These are phyloP conservation scores for Cirrhinus mrigala DNA, from an alignment of 2,797 vertebrate genomes.

Conservation along the genomic window DNA sequence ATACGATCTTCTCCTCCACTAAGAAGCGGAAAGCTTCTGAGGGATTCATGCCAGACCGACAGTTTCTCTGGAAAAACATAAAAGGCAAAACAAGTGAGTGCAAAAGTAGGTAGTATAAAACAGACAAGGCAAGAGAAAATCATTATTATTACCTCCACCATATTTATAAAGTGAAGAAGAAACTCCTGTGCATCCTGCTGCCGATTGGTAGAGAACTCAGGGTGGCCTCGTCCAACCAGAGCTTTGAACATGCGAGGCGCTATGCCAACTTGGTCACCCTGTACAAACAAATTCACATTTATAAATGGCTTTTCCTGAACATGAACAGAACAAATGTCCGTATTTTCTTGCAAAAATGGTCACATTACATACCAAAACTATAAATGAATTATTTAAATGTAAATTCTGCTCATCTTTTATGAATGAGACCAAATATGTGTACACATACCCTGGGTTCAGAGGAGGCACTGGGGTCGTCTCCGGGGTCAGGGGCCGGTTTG, in stretches of 20 bases:
- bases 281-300: constrained; percentile 54
- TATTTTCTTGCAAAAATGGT: neutral
- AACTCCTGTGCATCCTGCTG: constrained; percentile 99
- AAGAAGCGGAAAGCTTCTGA: constrained; percentile 97
- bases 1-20: constrained; percentile 97
- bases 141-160: constrained; percentile 92
- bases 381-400: neutral
- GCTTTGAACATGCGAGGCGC: constrained; percentile 97
- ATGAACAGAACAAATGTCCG: neutral
- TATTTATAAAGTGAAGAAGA: constrained; percentile 99
- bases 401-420: neutral
- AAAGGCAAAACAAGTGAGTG: neutral
- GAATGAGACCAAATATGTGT: neutral
- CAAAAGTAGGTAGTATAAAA: neutral
- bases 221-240: constrained; percentile 94
- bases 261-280: constrained; percentile 95
- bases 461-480: constrained; percentile 82
- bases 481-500: constrained; percentile 86
- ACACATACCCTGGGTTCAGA: constrained; percentile 87
- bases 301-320: neutral
- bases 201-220: constrained; percentile 97
- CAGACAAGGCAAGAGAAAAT: neutral
- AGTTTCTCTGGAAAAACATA: constrained; percentile 86
- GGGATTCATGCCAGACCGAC: constrained; percentile 93
- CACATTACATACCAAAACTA: neutral